Percentiles rank a stretch among this genome's conserved stretches.
Conservation (phyloP, 2,113 vertebrate genomes). For the Equus przewalskii region DNA sequence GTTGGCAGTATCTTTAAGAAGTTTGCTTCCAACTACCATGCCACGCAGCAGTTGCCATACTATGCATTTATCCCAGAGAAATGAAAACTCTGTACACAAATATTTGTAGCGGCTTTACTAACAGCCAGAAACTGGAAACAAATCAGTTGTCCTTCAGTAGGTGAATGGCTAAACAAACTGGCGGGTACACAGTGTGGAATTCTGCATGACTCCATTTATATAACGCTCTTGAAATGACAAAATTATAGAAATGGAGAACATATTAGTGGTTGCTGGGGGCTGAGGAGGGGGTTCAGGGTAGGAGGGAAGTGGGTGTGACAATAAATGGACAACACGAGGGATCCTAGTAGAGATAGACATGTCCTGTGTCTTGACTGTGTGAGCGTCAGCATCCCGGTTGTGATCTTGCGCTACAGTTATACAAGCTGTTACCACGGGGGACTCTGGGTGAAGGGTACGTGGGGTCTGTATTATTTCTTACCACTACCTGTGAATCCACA, state of each 20-base stretch:
- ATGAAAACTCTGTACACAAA: background rate
- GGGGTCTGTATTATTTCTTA: background rate
- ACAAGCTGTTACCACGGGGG: background rate
- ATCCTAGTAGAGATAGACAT: background rate
- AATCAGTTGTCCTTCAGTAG: background rate
- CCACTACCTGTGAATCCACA: background rate
- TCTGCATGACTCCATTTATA: background rate
- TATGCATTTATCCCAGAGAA: background rate
- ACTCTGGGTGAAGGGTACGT: background rate
- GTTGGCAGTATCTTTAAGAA: background rate
- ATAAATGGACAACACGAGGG: background rate
- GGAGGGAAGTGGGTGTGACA: background rate
- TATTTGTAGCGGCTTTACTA: background rate
- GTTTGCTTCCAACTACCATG: background rate
- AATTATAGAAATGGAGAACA: background rate
- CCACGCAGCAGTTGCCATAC: background rate
- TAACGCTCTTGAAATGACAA: background rate
- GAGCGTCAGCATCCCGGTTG: fast-evolving
- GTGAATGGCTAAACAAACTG: background rate
- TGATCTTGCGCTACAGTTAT: background rate
- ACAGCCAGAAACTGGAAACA: background rate
- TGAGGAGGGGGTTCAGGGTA: too few species aligned
- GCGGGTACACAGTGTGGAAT: background rate
- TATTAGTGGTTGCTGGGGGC: background rate
- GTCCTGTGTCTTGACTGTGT: background rate